Evolutionary conservation across 2,113 vertebrate species (phyloP).

Genomic region (Sigmodon hispidus): DNA sequence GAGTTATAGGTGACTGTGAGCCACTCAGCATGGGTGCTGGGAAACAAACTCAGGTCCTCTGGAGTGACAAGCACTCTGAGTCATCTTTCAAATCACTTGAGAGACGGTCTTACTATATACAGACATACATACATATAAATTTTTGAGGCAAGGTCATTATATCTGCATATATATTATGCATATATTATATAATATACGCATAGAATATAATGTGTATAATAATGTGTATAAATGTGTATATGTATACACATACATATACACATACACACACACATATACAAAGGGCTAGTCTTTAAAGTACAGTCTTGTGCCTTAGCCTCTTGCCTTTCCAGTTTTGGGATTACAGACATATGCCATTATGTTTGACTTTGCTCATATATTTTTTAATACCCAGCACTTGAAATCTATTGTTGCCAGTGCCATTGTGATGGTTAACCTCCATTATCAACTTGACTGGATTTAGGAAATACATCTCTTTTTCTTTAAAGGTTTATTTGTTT

Average conservation of each 20-base stretch:
- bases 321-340: neutral
- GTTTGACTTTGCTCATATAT: neutral
- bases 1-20: too few relatives aligned
- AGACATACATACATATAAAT: neutral
- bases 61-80: neutral
- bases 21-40: neutral
- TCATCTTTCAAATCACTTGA: neutral
- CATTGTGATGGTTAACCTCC: neutral
- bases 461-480: neutral
- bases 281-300: neutral
- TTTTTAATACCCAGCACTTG: neutral
- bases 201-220: neutral
- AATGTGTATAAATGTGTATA: too few relatives aligned
- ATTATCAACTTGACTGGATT: neutral
- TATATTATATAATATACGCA: neutral
- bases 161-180: neutral
- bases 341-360: neutral
- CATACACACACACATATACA: too few relatives aligned
- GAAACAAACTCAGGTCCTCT: neutral
- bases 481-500: neutral
- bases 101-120: neutral
- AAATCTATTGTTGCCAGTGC: neutral
- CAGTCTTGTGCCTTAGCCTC: neutral
- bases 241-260: too few relatives aligned
- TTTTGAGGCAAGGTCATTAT: neutral